Evolutionary conservation across 1,140 invertebrate species (phyloP), one percentile per base, ranked within the genome.

Genomic region (Caenorhabditis elegans): DNA sequence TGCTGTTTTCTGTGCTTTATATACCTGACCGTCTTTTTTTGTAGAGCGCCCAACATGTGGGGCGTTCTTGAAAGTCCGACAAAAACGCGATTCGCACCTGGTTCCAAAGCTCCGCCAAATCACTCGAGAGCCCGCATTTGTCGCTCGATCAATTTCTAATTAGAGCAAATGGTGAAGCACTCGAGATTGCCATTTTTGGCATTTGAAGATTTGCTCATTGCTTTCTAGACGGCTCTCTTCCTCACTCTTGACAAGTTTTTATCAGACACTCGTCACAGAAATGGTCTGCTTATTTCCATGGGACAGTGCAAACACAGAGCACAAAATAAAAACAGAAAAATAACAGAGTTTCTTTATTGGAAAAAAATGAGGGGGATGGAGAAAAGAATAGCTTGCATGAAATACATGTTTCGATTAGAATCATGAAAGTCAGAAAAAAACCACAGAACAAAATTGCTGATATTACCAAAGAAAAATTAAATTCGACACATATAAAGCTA

Each of bases 131-230:
- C 31, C 60, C 60, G 60, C 60, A n/a, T 70, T 70, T 70, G 53
- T 60, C 31, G 53, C 60, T 70, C 60, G 60, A 70, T 70, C 60
- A 39, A 70, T 70, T 70, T 39, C 60, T 70, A 70, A 70, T 70
- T 70, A 70, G 60, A 70, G 60, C 31, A 26, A 22, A 17, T 22
- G 34, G 60, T 39, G 60, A 8, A 28, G 13, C 60, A 70, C 60
- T 70, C 22, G 60, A 70, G 60, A 70, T 70, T 70, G 60, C 60
- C 60, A 70, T 70, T 70, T 70, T 70, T 70, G 60, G 60, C 60
- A 70, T 39, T 17, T 34, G 22, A 31, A 39, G 31, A 39, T n/a
- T 70, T 43, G n/a, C 39, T 28, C 19, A 11, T 34, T 3, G 3
- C 2, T 60, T 31, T 60, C 19, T 60, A 15, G 31, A 60, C 15